A percentile compares a stretch with the other conserved stretches of the same genome.
These are phyloP conservation scores for Dendrolimus houi DNA, from an alignment of 2,888 invertebrate genomes.

Conservation along the genomic window DNA sequence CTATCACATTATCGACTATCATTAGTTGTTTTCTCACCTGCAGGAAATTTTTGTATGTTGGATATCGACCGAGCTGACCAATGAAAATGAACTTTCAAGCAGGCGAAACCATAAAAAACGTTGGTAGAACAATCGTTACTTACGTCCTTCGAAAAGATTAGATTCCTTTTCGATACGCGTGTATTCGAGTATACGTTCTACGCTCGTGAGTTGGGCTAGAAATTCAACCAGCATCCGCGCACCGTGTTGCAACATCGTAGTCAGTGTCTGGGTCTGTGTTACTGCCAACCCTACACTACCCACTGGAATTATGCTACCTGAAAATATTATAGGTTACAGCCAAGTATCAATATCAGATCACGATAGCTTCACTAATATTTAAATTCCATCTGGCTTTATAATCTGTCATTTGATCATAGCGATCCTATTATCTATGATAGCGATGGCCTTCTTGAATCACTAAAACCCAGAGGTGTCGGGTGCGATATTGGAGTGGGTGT, in stretches of 20 bases:
- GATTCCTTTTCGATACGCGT: slow-evolving; percentile 79
- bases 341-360: not conserved
- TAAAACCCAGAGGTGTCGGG: too few species aligned
- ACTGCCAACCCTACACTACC: slow-evolving; percentile 81
- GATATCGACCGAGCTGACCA: too few species aligned
- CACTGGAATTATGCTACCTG: slow-evolving; percentile 55
- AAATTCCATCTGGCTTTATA: too few species aligned
- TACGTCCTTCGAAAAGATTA: slow-evolving; percentile 67
- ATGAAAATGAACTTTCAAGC: too few species aligned
- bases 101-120: too few species aligned
- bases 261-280: slow-evolving; percentile 78
- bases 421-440: too few species aligned
- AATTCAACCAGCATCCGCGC: slow-evolving; percentile 90
- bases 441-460: too few species aligned
- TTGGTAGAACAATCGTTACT: slow-evolving; percentile 18
- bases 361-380: not conserved
- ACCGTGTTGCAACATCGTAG: slow-evolving; percentile 83
- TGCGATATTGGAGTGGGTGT: too few species aligned
- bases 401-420: too few species aligned
- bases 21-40: too few species aligned
- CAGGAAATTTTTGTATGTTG: too few species aligned
- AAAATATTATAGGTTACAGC: slow-evolving; percentile 1
- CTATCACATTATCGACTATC: too few species aligned
- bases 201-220: slow-evolving; percentile 85
- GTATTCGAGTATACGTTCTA: slow-evolving; percentile 91